phyloP scores from a whole-genome alignment of 2,888 invertebrate species.

The Tenthredo scrophulariae region DNA sequence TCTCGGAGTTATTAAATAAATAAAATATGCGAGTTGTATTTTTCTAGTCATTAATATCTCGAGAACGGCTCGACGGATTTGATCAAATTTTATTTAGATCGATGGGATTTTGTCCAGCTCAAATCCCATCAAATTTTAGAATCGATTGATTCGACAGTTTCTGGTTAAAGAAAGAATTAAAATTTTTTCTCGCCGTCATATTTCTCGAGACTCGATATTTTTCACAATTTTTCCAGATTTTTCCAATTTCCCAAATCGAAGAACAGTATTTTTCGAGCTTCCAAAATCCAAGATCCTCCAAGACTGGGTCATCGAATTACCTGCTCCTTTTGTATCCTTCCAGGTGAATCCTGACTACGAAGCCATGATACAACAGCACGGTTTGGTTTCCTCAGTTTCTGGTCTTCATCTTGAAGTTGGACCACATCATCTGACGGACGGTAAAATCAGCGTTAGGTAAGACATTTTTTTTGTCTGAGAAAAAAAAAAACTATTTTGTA shows the following conservation, averaged over 20 bases:
- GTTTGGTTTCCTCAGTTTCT: constrained; percentile 75
- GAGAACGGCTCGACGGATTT: too few species aligned
- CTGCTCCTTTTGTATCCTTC: background rate
- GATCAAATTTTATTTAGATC: too few species aligned
- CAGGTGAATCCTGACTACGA: constrained; percentile 76
- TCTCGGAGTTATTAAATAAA: too few species aligned
- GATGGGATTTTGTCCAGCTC: too few species aligned
- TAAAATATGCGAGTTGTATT: too few species aligned
- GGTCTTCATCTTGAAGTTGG: constrained; percentile 76
- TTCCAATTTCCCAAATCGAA: background rate
- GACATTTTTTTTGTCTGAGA: background rate
- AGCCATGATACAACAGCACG: constrained; percentile 71
- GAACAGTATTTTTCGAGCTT: background rate
- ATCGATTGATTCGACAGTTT: too few species aligned
- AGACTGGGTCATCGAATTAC: background rate
- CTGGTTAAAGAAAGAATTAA: too few species aligned
- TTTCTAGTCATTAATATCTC: too few species aligned
- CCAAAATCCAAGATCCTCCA: background rate
- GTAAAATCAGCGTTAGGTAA: constrained; percentile 75
- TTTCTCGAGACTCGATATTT: too few species aligned
- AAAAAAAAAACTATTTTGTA: background rate
- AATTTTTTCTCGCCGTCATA: too few species aligned
- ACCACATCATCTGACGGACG: constrained; percentile 73
- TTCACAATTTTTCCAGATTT: background rate
- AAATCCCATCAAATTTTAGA: too few species aligned